Evolutionary conservation across 2,888 invertebrate species (phyloP), one percentile per base, ranked within the genome.

Genomic region (Phania funesta): DNA sequence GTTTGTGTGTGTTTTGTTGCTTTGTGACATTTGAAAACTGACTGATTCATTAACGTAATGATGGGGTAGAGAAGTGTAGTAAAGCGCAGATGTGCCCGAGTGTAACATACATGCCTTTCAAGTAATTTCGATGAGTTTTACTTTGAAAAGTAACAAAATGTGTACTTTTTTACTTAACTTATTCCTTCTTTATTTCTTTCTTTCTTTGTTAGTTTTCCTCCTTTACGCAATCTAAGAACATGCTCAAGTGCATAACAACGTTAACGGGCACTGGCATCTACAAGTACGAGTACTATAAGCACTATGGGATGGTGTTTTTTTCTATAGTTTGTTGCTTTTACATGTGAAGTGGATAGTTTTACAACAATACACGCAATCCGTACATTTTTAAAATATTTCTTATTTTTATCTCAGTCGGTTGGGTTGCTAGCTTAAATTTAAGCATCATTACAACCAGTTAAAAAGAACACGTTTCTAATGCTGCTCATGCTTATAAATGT

Each of bases 191-290:
- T 32, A 13, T 32, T 58, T 8, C 9, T 22, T 38, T 46, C 13
- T 35, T 4, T 26, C n/a, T 26, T 26, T 73, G 54, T 73, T 74
- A 67, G 71, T 58, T 74, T 68, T 56, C 68, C 68, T 65, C 22
- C 52, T 54, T 73, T 64, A 32, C 78, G 77, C 78, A 82, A 82
- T 75, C 74, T 74, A 48, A 78, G 82, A 82, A 82, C 74, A 78
- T 82, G 82, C 64, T 82, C 78, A 78, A 82, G 65, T 65, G 54
- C 38, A 65, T 52, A 65, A 46, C 50, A 74, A 74, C 64, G 74
- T 78, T 67, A 41, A 41, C n/a, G 20, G 46, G 67, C 58, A 9
- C 26, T 18, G 52, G n/a, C 38, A 68, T 74, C 46, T 73, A 44
- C n/a, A 54, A 35, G 54, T 65, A 26, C 73, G 50, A 9, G 18